Conservation (phyloP, 2,888 invertebrate species). For the Platycnemis pennipes region DNA sequence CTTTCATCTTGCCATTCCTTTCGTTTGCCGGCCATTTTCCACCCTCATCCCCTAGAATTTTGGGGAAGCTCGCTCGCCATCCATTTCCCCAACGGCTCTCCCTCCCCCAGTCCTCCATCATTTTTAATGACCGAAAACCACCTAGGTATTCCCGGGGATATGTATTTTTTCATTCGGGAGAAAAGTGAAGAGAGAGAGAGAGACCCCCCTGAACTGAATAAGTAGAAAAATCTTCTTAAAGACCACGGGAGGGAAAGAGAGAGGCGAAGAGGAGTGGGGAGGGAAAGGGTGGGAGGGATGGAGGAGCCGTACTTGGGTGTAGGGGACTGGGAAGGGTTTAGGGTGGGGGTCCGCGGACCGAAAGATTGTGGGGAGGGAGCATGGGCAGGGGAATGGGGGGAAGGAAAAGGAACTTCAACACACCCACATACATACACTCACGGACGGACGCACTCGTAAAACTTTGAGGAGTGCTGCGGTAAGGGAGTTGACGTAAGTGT, state of each 20-base stretch:
- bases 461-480: not conserved
- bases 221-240: conserved; percentile 59
- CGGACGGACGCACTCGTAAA: not conserved
- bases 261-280: not conserved
- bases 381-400: not conserved
- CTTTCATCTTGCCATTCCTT: conserved; percentile 8
- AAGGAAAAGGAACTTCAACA: not conserved
- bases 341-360: not conserved
- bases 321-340: not conserved
- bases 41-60: not conserved
- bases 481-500: not conserved
- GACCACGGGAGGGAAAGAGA: not conserved
- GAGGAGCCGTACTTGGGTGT: not conserved
- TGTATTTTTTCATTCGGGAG: conserved; percentile 40
- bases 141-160: conserved; percentile 29
- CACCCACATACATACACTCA: not conserved
- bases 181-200: conserved; percentile 7
- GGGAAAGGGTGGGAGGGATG: not conserved
- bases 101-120: not conserved
- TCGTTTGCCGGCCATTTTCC: not conserved
- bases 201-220: conserved; percentile 58
- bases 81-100: not conserved
- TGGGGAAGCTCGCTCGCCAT: not conserved
- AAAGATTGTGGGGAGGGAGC: not conserved
- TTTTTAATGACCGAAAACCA: conserved; percentile 66